Evolutionary conservation across 2,888 invertebrate species (phyloP), one percentile per base, ranked within the genome.

Genomic region (Drosophila demipolita): DNA sequence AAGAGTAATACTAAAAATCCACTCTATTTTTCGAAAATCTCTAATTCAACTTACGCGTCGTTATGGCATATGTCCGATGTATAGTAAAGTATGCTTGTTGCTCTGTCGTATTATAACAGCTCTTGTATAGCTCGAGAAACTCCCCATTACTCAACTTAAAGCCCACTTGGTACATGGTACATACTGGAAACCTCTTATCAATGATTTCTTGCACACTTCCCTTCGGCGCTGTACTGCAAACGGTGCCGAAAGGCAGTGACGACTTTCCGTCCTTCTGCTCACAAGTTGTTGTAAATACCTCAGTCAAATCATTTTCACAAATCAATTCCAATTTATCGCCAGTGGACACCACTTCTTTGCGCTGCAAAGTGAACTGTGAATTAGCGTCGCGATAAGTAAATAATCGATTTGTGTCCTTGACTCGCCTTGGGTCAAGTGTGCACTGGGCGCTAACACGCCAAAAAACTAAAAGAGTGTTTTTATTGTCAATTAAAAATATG

Each of bases 101-200:
- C 6, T 5, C 26, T 0, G 0, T 0, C 3, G 6, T 1, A n/a
- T 85, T 57, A 17, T 61, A 89, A 33, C 84, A 85, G 8, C 72
- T 82, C 49, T 81, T 53, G 20, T 81, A 84, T 20, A 89, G 42
- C 38, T 89, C 84, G 15, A 89, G 11, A 36, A 89, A 89, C 1
- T 35, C n/a, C 0, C 36, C 1, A 2, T 8, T 20, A n/a, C 3
- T 40, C 4, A 75, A 4, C 2, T 55, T 54, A 15, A 78, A 83
- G 15, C 84, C 83, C 9, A 84, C 82, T 5, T 65, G 57, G 20
- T 69, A 74, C 70, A 72, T 67, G 9, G 29, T 23, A 23, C 23
- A 23, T 23, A 23, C 23, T 1, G 57, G 5, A 11, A 89, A 89
- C 2, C 42, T 72, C 0, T 7, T 6, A 45, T 75, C 67, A 0